phyloP scores from a whole-genome alignment of 2,888 invertebrate species.

The Baronia brevicornis region DNA sequence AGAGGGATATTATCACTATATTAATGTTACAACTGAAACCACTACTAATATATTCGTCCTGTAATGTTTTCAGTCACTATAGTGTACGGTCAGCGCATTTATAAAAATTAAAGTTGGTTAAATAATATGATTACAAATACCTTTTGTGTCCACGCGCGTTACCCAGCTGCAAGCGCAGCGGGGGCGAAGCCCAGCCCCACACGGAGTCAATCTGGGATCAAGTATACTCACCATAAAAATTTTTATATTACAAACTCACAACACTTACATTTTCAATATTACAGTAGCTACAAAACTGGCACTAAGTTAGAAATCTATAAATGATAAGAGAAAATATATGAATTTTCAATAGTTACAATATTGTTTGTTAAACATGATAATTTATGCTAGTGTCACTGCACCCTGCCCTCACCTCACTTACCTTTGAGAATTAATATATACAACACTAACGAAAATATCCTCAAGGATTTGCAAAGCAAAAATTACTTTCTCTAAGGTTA shows the following conservation, averaged over 20 bases:
- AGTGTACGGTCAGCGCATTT: no score
- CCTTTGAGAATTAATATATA: conserved; percentile 62
- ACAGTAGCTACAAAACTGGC: conserved; percentile 27
- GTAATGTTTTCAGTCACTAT: no score
- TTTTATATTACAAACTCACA: conserved; percentile 21
- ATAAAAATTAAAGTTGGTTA: no score
- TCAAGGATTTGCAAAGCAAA: conserved; percentile 42
- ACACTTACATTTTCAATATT: conserved; percentile 17
- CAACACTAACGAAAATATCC: conserved; percentile 40
- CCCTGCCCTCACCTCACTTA: conserved; percentile 46
- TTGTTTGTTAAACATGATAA: conserved; percentile 43
- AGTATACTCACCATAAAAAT: conserved; percentile 32
- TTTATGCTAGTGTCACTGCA: conserved; percentile 54
- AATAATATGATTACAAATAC: conserved; percentile 48
- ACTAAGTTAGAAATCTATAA: no score
- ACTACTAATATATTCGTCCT: no score
- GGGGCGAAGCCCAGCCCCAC: conserved; percentile 96
- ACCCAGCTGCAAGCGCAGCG: conserved; percentile 86
- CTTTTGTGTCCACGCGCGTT: conserved; percentile 75
- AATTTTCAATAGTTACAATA: conserved; percentile 32
- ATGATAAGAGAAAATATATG: no score
- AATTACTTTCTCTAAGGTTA: conserved; percentile 38
- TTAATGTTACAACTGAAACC: conserved; percentile 2
- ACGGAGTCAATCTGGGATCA: conserved; percentile 91
- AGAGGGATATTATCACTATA: no score